Base-by-base conservation (phyloP, 2,888 invertebrate species). In the Melinaea marsaeus region DNA sequence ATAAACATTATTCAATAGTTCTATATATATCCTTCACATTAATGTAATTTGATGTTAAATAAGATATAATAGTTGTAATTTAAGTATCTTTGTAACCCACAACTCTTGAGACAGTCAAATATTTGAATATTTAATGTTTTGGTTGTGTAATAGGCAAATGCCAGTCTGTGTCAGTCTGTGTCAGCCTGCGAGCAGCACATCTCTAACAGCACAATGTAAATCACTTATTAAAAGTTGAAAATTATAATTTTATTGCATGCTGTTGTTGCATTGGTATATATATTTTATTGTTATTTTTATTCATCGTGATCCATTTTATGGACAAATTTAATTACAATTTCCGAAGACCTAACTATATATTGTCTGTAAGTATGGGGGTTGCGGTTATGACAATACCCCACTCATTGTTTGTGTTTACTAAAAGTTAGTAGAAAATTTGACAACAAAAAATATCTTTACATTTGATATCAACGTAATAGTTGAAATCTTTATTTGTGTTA, bases 211-310 rank as follows among this genome's bases (percentile, higher is more conserved):
- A 88, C 84, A 85, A 84, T 79, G 72, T 76, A 78, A 79, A 79
- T 73, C 73, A 74, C 78, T 75, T 81, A 83, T 79, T 75, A 62
- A 79, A 77, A 79, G 85, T 88, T 87, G 74, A 79, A 78, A 71
- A 79, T 82, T 84, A 59, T 83, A 83, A 86, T 87, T 88, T 86
- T 89, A 88, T 88, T 83, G 81, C 81, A 83, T 85, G 84, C 83
- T 89, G 87, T 90, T 89, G 87, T 90, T 89, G 85, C 80, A 83
- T 83, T 74, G 78, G 76, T 84, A 83, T 72, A 83, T 72, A 74
- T 88, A 86, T 88, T 86, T 83, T 86, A 85, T 85, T 76, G 74
- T 79, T 80, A 79, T 77, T 79, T 79, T 79, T 80, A 72, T 71
- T 65, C 55, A 7, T 51, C 32, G 32, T 32, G 32, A 32, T 51